Conservation (phyloP, 2,888 invertebrate species). For the Latrodectus elegans region DNA sequence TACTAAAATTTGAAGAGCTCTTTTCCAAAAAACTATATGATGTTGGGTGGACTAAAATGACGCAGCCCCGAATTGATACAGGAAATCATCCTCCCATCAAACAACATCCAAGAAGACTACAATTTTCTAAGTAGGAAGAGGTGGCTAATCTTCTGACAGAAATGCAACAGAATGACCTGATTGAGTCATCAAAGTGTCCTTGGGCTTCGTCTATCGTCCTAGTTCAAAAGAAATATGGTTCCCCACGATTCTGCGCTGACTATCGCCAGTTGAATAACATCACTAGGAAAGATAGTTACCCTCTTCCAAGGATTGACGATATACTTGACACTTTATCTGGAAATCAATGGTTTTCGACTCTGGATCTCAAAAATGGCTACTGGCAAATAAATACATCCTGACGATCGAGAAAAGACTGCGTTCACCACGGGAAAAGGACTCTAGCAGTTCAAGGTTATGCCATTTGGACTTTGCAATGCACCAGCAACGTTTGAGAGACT, state of each 20-base stretch:
- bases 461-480: background rate
- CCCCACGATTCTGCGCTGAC: background rate
- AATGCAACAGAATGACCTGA: too few species aligned
- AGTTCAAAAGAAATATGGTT: background rate
- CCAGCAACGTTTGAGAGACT: background rate
- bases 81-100: constrained; percentile 2
- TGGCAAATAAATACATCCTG: background rate
- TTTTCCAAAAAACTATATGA: too few species aligned
- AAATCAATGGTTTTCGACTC: background rate
- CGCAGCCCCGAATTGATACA: too few species aligned
- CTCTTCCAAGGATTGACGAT: background rate
- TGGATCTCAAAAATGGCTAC: background rate
- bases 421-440: background rate
- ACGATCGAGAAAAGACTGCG: background rate
- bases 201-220: background rate
- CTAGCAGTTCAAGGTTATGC: background rate
- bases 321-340: background rate
- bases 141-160: too few species aligned
- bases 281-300: background rate
- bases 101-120: background rate
- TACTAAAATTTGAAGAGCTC: background rate
- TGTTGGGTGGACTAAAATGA: background rate
- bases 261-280: background rate
- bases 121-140: too few species aligned
- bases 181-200: too few species aligned